Percentiles rank a stretch among this genome's conserved stretches.
Evolutionary conservation across 2,888 invertebrate species (phyloP).

Genomic region (Subacronicta megacephala): DNA sequence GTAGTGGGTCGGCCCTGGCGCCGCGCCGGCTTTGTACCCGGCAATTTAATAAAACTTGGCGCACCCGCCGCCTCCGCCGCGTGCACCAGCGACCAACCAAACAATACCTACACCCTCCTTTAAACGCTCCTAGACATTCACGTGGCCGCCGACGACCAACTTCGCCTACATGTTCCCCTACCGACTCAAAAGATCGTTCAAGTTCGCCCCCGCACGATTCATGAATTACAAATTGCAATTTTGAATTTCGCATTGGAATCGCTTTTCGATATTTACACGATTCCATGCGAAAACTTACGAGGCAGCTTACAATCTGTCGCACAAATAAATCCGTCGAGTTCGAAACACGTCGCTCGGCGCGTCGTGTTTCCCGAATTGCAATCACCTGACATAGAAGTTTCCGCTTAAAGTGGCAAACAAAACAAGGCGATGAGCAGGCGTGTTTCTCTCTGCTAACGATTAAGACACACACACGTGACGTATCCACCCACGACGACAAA

Average conservation of each 20-base stretch:
- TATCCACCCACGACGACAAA: conserved; percentile 81
- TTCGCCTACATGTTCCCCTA: conserved; percentile 63
- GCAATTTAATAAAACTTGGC: conserved; percentile 68
- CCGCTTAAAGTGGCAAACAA: conserved; percentile 80
- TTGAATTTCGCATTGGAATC: conserved; percentile 68
- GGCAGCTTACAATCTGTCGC: conserved; percentile 69
- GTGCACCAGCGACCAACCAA: conserved; percentile 55
- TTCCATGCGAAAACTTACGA: conserved; percentile 65
- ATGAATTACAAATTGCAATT: conserved; percentile 72
- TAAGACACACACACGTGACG: conserved; percentile 84
- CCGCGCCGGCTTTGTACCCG: conserved; percentile 56
- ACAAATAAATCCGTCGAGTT: conserved; percentile 70
- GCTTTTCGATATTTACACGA: conserved; percentile 71
- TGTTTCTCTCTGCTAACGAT: conserved; percentile 83
- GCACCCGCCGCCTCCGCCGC: conserved; percentile 30
- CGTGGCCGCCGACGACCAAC: conserved; percentile 65
- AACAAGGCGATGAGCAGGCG: conserved; percentile 79
- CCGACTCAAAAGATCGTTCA: conserved; percentile 67
- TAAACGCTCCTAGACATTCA: conserved; percentile 59
- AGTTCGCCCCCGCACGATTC: conserved; percentile 68
- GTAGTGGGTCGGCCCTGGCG: conserved; percentile 48
- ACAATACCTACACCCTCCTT: conserved; percentile 61
- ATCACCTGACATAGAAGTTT: conserved; percentile 78
- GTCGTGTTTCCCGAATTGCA: conserved; percentile 64
- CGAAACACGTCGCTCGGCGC: conserved; percentile 59